A percentile compares a stretch with the other conserved stretches of the same genome.
Evolutionary conservation across 1,140 invertebrate species (phyloP).

Genomic region (Drosophila chauvacae): DNA sequence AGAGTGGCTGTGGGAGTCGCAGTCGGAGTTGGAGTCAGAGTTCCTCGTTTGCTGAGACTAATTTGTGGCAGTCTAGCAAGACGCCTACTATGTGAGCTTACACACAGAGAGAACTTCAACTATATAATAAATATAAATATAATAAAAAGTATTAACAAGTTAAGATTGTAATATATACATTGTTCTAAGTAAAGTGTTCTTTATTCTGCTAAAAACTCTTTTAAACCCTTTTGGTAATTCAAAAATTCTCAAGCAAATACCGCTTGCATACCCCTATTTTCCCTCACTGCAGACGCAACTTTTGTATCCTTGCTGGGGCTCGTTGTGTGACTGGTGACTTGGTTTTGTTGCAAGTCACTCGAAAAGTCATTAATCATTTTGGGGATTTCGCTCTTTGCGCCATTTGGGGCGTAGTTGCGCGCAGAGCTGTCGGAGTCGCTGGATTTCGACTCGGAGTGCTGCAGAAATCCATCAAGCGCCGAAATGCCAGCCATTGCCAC

Average conservation of each 20-base stretch:
- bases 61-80: constrained; percentile 56
- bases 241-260: neutral
- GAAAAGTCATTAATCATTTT: constrained; percentile 84
- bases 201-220: neutral
- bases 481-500: constrained; percentile 53
- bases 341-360: constrained; percentile 79
- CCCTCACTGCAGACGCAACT: constrained; percentile 17
- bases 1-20: constrained; percentile 2
- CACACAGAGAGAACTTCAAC: constrained; percentile 8
- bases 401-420: constrained; percentile 43
- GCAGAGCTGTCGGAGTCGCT: constrained; percentile 46
- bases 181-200: neutral
- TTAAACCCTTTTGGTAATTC: neutral
- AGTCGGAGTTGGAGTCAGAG: constrained; percentile 2
- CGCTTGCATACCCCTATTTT: neutral
- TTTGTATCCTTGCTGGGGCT: constrained; percentile 62
- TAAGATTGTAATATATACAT: neutral
- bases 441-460: constrained; percentile 57
- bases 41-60: constrained; percentile 68
- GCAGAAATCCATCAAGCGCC: constrained; percentile 72
- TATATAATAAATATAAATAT: neutral
- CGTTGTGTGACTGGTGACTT: constrained; percentile 63
- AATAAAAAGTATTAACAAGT: neutral
- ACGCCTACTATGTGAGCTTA: constrained; percentile 41
- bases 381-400: constrained; percentile 53